Base-by-base conservation (phyloP, 2,113 vertebrate species). In the Lepisosteus oculatus region DNA sequence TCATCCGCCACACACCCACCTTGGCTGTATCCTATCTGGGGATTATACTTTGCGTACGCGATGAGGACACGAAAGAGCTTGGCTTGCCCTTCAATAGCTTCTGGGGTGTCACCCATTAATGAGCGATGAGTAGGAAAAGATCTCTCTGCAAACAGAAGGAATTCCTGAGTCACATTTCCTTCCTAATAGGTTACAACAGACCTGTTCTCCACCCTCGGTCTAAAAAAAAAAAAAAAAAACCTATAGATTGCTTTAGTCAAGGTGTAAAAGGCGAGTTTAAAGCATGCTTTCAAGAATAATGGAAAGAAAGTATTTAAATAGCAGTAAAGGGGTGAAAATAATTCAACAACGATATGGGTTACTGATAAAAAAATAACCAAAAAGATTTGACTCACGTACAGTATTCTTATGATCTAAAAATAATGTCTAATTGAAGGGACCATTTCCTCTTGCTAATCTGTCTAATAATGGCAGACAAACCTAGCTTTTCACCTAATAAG, bases 91-190 rank as follows among this genome's bases (percentile, higher is more conserved):
- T 92, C 90, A 0, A 90, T 90, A 69, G 87, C 89, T 63, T 91
- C 90, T 6, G 89, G 83, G 13, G 81, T 85, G 11, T 89, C 86
- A 12, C 88, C 90, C 90, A 89, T 90, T 59, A 92, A 77, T n/a
- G 88, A 88, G 2, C 83, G 84, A 69, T 93, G 90, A 3, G 87
- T 90, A 0, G 90, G 91, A 69, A 92, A 93, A 3, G 88, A 90
- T 7, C 89, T 83, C 55, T 86, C 90, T 91, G 55, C 3, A 62
- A 63, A 3, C 2, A 65, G 8, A 42, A 42, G 57, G 4, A 43
- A 3, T 59, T 59, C 12, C 57, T 59, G 57, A n/a, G 4, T n/a
- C 57, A 59, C 11, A 59, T 4, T 3, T 5, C 14, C 13, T 15
- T n/a, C 57, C 5, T n/a, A 17, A n/a, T 14, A 0, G 3, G 2